phyloP scores from a whole-genome alignment of 2,797 vertebrate genomes.

The Anniella stebbinsi region DNA sequence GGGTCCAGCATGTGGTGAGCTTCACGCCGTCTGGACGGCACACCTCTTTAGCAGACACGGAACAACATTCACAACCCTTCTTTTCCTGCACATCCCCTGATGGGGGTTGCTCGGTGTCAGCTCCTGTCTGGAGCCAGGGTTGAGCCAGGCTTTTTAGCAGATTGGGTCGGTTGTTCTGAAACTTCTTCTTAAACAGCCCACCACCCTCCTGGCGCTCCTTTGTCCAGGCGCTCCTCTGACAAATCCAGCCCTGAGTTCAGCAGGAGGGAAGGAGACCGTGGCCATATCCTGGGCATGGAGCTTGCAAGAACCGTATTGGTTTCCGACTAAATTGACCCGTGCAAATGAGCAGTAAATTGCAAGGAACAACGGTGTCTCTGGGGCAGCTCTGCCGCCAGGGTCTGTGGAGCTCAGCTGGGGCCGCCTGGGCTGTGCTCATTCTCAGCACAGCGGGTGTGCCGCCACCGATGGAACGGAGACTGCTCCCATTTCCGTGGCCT shows the following conservation, averaged over 20 bases:
- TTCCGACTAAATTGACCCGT: background rate
- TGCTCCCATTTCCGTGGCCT: background rate
- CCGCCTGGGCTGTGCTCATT: background rate
- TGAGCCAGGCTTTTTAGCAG: background rate
- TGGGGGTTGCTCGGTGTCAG: background rate
- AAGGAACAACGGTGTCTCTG: background rate
- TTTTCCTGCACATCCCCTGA: background rate
- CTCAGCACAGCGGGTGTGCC: background rate
- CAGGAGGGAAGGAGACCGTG: too few relatives aligned
- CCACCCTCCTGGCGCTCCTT: background rate
- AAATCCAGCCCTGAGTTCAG: background rate
- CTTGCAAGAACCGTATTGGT: background rate
- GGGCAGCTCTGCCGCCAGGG: background rate
- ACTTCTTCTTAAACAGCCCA: too few relatives aligned
- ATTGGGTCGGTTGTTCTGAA: background rate
- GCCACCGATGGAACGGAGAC: background rate
- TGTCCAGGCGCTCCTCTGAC: background rate
- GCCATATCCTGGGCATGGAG: fast-evolving
- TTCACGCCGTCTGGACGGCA: background rate
- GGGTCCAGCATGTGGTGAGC: too few relatives aligned
- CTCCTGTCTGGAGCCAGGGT: background rate
- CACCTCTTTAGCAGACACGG: background rate
- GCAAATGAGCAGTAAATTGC: background rate
- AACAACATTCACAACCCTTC: background rate
- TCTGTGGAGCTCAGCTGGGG: too few relatives aligned